Conservation (phyloP, 2,888 invertebrate species). For the Amiota communis region DNA sequence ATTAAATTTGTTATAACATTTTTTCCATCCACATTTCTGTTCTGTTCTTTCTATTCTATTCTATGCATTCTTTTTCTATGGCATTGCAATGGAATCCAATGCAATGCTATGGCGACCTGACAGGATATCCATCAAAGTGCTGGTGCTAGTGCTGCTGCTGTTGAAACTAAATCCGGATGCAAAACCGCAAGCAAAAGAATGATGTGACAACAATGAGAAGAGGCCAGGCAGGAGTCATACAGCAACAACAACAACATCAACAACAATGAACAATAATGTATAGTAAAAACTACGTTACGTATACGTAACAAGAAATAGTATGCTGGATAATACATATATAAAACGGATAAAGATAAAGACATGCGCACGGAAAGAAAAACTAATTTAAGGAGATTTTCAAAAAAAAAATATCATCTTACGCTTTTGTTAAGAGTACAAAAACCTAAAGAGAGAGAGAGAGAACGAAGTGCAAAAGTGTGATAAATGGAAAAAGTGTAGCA, state of each 20-base stretch:
- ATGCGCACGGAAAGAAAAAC: constrained; percentile 47
- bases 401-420: neutral
- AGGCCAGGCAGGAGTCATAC: neutral
- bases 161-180: constrained; percentile 22
- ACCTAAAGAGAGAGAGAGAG: constrained; percentile 35
- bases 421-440: neutral
- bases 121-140: constrained; percentile 14
- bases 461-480: constrained; percentile 7
- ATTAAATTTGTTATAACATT: constrained; percentile 33
- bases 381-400: neutral
- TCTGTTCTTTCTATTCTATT: too few relatives aligned
- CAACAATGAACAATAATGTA: neutral
- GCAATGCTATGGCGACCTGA: neutral
- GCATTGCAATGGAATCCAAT: constrained; percentile 7
- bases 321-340: constrained; percentile 57
- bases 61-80: neutral
- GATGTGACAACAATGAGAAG: neutral
- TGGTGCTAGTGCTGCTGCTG: too few relatives aligned
- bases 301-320: constrained; percentile 49
- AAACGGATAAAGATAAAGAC: constrained; percentile 51
- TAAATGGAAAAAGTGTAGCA: neutral
- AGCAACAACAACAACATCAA: neutral
- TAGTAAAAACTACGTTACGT: constrained; percentile 48
- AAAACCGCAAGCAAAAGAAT: neutral
- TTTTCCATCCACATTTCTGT: too few relatives aligned